Evolutionary conservation across 2,888 invertebrate species (phyloP), one percentile per base, ranked within the genome.

Genomic region (Eutolmus rufibarbis): DNA sequence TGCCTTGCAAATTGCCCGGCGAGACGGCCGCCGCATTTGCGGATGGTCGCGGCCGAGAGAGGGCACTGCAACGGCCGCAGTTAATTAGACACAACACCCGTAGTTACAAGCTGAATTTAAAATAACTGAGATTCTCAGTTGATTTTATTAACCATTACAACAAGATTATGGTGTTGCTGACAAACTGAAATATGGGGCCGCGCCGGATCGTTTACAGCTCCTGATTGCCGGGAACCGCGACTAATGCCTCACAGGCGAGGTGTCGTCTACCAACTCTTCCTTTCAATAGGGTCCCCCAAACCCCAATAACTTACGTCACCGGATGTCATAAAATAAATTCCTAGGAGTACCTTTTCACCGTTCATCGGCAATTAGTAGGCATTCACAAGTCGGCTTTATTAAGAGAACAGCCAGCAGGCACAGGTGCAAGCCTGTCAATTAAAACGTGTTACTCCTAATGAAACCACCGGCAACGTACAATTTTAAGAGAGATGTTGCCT

Each of bases 41-140:
- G 16, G 19, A 56, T 51, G 51, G 31, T 16, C 37, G 34, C 76
- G 81, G 34, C 23, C 40, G 14, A 31, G 31, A n/a, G 34, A 81
- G 81, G 51, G 23, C n/a, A 8, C 28, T 51, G 51, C 31, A 23
- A 56, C 51, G 51, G 56, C 56, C n/a, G n/a, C 81, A 81, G 81
- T 81, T 81, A 81, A 81, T 81, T 81, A 81, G 81, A 81, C 81
- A 31, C 51, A 81, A 81, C 81, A 81, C 81, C 81, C 81, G 81
- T 46, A 81, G 56, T 46, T 81, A 51, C 81, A 81, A 51, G 28
- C 51, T 81, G 56, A 56, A 81, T 81, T 56, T 56, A 81, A 81
- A 56, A 81, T 81, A 81, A 51, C 81, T 81, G 81, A 81, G 81
- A 51, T 56, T 51, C 23, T 7, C 81, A 51, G 51, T 31, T 31